A percentile compares a stretch with the other conserved stretches of the same genome.
These are phyloP conservation scores for Uria aalge DNA, from an alignment of 2,113 vertebrate species.

Conservation along the genomic window DNA sequence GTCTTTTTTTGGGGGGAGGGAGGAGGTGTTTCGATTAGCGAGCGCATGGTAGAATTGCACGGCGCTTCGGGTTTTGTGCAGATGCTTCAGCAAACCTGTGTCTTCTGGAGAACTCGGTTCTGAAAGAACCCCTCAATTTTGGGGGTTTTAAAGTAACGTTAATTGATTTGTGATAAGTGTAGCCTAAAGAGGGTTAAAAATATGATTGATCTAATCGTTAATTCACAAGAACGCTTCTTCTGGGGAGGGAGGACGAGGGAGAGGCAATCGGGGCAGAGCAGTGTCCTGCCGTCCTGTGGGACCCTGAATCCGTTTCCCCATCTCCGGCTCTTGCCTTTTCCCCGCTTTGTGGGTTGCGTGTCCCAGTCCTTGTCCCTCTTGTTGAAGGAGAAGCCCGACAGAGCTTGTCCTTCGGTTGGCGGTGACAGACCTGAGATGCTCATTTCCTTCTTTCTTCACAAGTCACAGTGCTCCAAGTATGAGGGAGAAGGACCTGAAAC, in stretches of 20 bases:
- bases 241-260: background rate
- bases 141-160: background rate
- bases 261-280: background rate
- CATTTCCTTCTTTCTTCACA: background rate
- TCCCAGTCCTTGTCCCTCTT: background rate
- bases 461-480: background rate
- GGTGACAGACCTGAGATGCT: background rate
- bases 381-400: background rate
- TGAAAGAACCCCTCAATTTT: rapidly evolving
- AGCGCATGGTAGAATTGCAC: rapidly evolving
- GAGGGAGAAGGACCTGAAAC: background rate
- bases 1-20: background rate
- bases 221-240: background rate
- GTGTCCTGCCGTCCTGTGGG: background rate
- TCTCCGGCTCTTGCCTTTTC: background rate
- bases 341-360: background rate
- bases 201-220: background rate
- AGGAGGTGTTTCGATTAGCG: background rate
- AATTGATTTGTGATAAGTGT: background rate
- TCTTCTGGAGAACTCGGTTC: background rate
- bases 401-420: background rate
- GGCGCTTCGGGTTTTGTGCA: background rate
- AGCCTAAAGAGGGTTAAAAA: background rate
- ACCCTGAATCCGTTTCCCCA: background rate
- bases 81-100: background rate